Base-by-base conservation (phyloP, 2,888 invertebrate species). In the Parelbella ahira region DNA sequence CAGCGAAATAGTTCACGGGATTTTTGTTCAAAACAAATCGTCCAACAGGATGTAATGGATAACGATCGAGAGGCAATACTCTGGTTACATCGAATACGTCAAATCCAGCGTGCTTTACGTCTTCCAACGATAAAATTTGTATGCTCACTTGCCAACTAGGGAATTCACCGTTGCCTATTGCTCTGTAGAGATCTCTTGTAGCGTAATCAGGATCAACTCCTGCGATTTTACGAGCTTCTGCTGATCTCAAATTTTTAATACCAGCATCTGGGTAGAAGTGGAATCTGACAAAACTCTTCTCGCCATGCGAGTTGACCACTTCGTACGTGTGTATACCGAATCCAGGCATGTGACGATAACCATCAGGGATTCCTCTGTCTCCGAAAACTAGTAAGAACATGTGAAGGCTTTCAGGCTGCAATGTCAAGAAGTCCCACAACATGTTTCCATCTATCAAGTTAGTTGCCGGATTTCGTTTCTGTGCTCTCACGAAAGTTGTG, bases 61-160 rank as follows among this genome's bases (percentile, higher is more conserved):
- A 96, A 3, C 94, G 93, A 8, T 81, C 78, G 3, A 41, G 69
- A 0, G 95, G 91, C 93, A 97, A 94, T 2, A 94, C 81, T 89
- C 95, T 96, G 1, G 97, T 97, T 29, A 95, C 75, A 73, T 97
- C 97, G 73, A 97, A 97, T 0, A 97, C 96, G 86, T 97, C 96
- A 80, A 91, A 95, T 47, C 88, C 89, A 58, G 89, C 91, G 5
- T 88, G 90, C 55, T 93, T 92, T 0, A 96, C 94, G 72, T 97
- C 92, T 44, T 92, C 90, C 30, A 89, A 88, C 0, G 94, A 94
- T 93, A 97, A 95, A 2, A 95, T 90, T 82, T 95, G 94, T 44
- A 97, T 91, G 55, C 89, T 91, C 36, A 94, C 75, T 1, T 91
- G 91, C 94, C 94, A 97, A 4, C 92, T 88, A 0, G 94, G 94